Base-by-base conservation (phyloP, 1,140 invertebrate genomes). In the Cyphomyrmex costatus region DNA sequence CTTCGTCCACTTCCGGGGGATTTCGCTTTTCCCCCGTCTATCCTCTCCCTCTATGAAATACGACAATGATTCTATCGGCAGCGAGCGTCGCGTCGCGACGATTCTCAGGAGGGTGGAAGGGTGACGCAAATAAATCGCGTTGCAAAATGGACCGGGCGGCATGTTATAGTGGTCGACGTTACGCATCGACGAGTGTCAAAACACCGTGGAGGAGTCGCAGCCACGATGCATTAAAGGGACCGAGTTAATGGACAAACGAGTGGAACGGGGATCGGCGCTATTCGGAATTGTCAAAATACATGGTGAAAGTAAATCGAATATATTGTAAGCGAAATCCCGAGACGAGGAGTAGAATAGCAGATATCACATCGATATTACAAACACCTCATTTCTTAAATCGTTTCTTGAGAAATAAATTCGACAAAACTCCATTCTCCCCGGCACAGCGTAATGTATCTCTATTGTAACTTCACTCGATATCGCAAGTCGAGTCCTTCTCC, bases 161-260 rank as follows among this genome's bases (percentile, higher is more conserved):
- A 19, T 68, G 86, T 86, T 92, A 91, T 88, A 66, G 60, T 77
- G 74, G 60, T 53, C 86, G 66, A 42, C 88, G 92, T 93, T 90
- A 93, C 92, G 92, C 92, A 90, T 92, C 90, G 92, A 19, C 82
- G 90, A 88, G 88, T 90, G 88, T 93, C 89, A 90, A 90, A 91
- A 91, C 90, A 92, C 82, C 89, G 74, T 89, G 61, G 82, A 82
- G 63, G 51, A 85, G 33, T 82, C 36, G 85, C 77, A 68, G 36
- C 49, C 46, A 66, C 68, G 89, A 73, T 86, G 88, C 89, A 89
- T 90, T 90, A 90, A 90, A 88, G 89, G 88, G 77, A 74, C 14
- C 65, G 70, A 88, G 88, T 86, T 90, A 90, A 90, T 90, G 88
- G 88, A 88, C 89, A 78, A 89, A 78, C 74, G 89, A 71, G 53